Conservation (phyloP, 2,113 vertebrate species). For the Lagopus leucura region DNA sequence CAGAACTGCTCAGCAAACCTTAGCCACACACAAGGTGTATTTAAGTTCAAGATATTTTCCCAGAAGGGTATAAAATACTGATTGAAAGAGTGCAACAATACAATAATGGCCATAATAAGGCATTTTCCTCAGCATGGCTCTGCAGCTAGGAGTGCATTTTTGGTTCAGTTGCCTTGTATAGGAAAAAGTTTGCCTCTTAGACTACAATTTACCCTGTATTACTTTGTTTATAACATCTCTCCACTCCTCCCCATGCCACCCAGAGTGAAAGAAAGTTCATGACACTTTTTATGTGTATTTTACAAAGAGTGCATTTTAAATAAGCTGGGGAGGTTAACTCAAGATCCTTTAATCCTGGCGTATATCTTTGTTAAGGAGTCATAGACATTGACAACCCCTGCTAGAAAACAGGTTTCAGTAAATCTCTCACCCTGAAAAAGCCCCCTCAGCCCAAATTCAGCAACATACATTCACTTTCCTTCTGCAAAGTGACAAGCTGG, state of each 20-base stretch:
- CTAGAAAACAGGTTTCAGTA: constrained; percentile 38
- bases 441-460: neutral
- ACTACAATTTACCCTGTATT: constrained; percentile 34
- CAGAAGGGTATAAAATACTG: constrained; percentile 6
- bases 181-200: neutral
- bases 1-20: neutral
- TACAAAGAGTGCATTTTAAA: constrained; percentile 59
- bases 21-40: neutral
- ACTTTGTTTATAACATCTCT: constrained; percentile 47
- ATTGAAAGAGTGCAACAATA: neutral
- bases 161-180: constrained; percentile 26
- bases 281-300: constrained; percentile 65
- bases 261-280: constrained; percentile 62
- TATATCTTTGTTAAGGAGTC: constrained; percentile 55
- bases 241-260: constrained; percentile 21
- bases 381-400: constrained; percentile 6
- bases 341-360: constrained; percentile 59
- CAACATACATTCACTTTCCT: neutral
- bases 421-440: neutral
- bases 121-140: neutral
- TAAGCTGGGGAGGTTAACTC: constrained; percentile 31
- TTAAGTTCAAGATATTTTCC: constrained; percentile 34
- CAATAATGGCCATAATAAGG: neutral
- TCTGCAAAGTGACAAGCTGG: neutral
- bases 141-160: neutral